Base-by-base conservation (phyloP, 1,140 invertebrate genomes). In the Druon quercuslanigerum region DNA sequence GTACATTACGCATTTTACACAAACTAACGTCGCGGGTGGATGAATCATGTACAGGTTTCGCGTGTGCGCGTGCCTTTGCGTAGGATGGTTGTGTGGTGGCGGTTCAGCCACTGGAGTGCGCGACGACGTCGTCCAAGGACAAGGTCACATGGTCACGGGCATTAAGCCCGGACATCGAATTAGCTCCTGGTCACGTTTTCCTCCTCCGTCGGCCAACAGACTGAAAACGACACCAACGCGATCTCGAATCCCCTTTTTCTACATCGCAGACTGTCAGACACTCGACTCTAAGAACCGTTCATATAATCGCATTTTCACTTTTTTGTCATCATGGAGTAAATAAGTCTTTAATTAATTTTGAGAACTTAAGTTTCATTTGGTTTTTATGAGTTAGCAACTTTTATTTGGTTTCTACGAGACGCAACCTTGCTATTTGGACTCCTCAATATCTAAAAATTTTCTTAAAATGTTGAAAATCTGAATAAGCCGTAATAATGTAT, bases 91-190 rank as follows among this genome's bases (percentile, higher is more conserved):
- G 79, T 82, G 79, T 79, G 79, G 14, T 74, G 71, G 17, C 14
- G 57, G 75, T 52, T 66, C 17, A 25, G 12, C 57, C 4, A 66
- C 75, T 71, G 74, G 74, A 71, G 20, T 46, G 76, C 73, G 83
- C 80, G 79, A 73, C 77, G 76, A 84, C 83, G 75, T 81, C 82
- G 81, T 81, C 76, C 76, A 86, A 87, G 86, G 84, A 85, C 85
- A 87, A 87, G 86, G 85, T 76, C 82, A 82, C 80, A 71, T 87
- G 86, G 82, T 87, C 86, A 86, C 82, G 84, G 84, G 82, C 84
- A 77, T 74, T 78, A 70, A 74, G 77, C 74, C 51, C 75, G 76
- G 72, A 1, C 19, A n/a, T 73, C n/a, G 40, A 66, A 40, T 66
- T 66, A 40, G 25, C 25, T 25, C 57, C 57, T 54, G 57, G 4